Percentiles rank a stretch among this genome's conserved stretches.
Conservation (phyloP, 2,113 vertebrate genomes). For the Urocitellus parryii region DNA sequence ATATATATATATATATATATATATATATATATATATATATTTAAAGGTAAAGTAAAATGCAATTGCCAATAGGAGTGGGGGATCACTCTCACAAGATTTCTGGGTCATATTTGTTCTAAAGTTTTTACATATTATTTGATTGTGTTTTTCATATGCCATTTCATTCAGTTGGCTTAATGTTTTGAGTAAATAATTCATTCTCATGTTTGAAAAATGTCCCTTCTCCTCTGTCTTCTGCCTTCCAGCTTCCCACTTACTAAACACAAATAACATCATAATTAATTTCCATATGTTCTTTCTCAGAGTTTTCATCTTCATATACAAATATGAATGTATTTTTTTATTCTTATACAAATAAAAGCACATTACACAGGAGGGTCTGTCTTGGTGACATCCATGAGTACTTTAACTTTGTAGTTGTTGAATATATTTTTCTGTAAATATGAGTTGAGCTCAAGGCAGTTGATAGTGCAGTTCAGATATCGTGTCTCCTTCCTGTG, state of each 20-base stretch:
- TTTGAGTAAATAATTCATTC: background rate
- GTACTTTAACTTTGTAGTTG: background rate
- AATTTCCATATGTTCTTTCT: background rate
- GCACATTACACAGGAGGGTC: background rate
- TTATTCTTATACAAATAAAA: background rate
- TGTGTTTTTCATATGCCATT: background rate
- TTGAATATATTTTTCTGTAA: background rate
- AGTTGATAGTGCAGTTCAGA: background rate
- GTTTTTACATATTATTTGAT: conserved; percentile 26
- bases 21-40: no score
- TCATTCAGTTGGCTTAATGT: background rate
- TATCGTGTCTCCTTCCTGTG: background rate
- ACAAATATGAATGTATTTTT: background rate
- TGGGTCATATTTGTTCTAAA: background rate
- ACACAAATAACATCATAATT: background rate
- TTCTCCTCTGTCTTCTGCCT: background rate
- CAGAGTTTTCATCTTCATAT: background rate
- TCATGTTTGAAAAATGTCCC: background rate
- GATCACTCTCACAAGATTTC: background rate
- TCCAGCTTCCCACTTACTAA: background rate
- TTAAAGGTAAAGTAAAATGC: no score
- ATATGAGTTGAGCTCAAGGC: background rate
- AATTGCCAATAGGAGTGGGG: no score
- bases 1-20: no score
- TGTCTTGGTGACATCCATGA: background rate